These are phyloP conservation scores for Athalia cordata DNA, from an alignment of 2,888 invertebrate species.

Conservation along the genomic window DNA sequence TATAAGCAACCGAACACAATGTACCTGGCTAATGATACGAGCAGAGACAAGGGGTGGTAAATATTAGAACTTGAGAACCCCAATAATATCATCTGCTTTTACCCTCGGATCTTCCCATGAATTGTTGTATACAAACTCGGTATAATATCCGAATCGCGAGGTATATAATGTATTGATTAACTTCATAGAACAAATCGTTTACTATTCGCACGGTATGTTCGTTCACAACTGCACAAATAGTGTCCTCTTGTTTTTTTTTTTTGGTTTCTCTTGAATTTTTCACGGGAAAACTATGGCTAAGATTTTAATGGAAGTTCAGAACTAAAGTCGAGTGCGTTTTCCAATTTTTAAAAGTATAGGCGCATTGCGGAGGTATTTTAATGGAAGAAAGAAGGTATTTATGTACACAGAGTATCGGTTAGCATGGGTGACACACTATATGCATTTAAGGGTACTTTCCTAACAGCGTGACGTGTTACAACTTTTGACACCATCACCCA, in stretches of 20 bases:
- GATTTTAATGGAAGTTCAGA: too few species aligned
- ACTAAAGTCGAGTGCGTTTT: too few species aligned
- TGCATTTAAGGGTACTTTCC: too few species aligned
- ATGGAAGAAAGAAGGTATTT: too few species aligned
- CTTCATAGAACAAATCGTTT: slow-evolving; percentile 25
- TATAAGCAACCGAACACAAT: slow-evolving; percentile 59
- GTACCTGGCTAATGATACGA: slow-evolving; percentile 60
- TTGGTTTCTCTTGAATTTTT: too few species aligned
- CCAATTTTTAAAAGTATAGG: too few species aligned
- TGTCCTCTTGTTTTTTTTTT: neutral
- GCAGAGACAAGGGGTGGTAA: slow-evolving; percentile 64
- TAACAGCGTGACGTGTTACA: too few species aligned
- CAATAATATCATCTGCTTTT: slow-evolving; percentile 58
- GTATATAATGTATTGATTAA: slow-evolving; percentile 14
- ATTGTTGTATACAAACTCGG: neutral
- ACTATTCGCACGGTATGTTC: neutral
- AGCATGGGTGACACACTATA: too few species aligned
- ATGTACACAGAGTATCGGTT: too few species aligned
- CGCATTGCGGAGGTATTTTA: too few species aligned
- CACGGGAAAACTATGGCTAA: too few species aligned
- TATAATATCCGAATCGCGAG: neutral
- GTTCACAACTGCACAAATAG: neutral
- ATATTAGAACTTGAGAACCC: slow-evolving; percentile 53
- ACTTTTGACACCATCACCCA: too few species aligned
- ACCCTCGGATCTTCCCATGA: slow-evolving; percentile 62